Base-by-base conservation (phyloP, 2,888 invertebrate genomes). In the Idaea biselata region DNA sequence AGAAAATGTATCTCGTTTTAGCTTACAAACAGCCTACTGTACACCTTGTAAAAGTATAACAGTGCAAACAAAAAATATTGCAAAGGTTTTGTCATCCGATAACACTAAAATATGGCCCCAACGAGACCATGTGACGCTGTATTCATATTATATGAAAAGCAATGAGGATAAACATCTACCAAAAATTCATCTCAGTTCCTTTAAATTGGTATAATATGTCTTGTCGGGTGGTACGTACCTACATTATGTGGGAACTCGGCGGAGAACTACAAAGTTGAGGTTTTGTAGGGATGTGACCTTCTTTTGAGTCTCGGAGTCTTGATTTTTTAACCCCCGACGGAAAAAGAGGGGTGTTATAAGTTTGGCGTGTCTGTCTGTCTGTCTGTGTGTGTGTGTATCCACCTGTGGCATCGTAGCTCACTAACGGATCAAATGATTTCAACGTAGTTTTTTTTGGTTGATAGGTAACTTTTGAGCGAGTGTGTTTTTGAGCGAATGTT, bases 131-230 rank as follows among this genome's bases (percentile, higher is more conserved):
- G 63, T 68, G 68, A 63, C 67, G 63, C 61, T 67, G 67, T 66
- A 66, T 68, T 68, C 70, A 70, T 70, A 70, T 62, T 62, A 64
- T 68, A 70, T 67, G 71, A 71, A 63, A 57, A 63, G 68, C 63
- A 68, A 72, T 70, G 68, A 70, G 71, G 71, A 72, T 70, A 72
- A 69, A 72, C 70, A 72, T 72, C 71, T 65, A 44, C 62, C 65
- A 65, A 68, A 68, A 70, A 72, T 68, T 70, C 71, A 64, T 70
- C 71, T 72, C 65, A 66, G 68, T 67, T 66, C 65, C 61, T 68
- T 65, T 61, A 68, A 68, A 72, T 72, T 70, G 68, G 68, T 64
- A 63, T 65, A 67, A 72, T 72, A 68, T 55, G 64, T 72, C 71
- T 72, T 68, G 67, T 63, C 60, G 60, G 32, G 61, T 60, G 62